phyloP scores from a whole-genome alignment of 2,888 invertebrate genomes.

The Limenitis camilla region DNA sequence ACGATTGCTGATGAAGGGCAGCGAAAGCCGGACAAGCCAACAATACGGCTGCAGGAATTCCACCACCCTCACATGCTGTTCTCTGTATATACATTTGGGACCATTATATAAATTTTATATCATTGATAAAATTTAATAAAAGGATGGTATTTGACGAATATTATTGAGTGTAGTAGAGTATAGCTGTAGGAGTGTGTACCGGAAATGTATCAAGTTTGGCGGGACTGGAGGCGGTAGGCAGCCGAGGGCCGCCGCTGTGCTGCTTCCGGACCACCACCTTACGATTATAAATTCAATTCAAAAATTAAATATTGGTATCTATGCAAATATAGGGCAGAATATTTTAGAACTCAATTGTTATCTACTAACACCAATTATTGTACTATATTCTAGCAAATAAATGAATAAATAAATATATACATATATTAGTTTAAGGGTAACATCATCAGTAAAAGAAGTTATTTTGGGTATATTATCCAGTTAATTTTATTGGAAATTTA shows the following conservation, averaged over 20 bases:
- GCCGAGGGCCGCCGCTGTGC: slow-evolving; percentile 20
- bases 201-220: background rate
- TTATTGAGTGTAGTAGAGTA: background rate
- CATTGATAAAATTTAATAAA: background rate
- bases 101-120: background rate
- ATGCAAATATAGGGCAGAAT: no score
- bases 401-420: no score
- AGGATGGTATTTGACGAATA: background rate
- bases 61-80: background rate
- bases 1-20: slow-evolving; percentile 12
- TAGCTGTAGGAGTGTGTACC: background rate
- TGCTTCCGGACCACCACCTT: slow-evolving; percentile 37
- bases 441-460: no score
- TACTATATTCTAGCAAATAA: no score
- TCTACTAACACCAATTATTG: no score
- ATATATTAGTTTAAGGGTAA: no score
- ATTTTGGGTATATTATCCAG: no score
- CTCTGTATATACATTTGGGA: background rate
- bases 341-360: no score
- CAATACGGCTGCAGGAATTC: slow-evolving; percentile 8
- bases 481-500: no score
- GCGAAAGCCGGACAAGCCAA: slow-evolving; percentile 16
- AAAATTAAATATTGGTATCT: background rate
- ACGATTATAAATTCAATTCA: background rate
- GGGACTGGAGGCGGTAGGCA: slow-evolving; percentile 8